Conservation (phyloP, 2,888 invertebrate genomes). For the Sthenelais limicola region DNA sequence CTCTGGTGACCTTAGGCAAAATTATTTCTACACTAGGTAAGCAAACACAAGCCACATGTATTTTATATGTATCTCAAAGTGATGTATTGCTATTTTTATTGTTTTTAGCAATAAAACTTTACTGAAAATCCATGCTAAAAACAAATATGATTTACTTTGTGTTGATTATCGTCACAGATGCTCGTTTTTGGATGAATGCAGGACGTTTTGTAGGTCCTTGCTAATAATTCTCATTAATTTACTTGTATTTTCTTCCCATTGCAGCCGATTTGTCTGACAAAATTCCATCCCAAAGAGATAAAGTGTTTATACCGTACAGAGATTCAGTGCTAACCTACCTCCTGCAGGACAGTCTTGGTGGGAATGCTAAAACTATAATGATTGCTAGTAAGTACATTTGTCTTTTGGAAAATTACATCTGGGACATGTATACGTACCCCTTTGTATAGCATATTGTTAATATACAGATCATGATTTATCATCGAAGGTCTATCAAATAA, state of each 20-base stretch:
- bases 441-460: too few species aligned
- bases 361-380: slow-evolving; percentile 84
- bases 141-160: background rate
- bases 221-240: slow-evolving; percentile 6
- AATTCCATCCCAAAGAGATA: slow-evolving; percentile 47
- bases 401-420: too few species aligned
- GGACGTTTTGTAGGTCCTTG: too few species aligned
- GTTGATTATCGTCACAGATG: too few species aligned
- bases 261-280: slow-evolving; percentile 65
- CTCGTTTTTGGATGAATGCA: too few species aligned
- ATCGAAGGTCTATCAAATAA: too few species aligned
- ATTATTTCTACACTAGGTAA: slow-evolving; percentile 85
- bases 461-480: too few species aligned
- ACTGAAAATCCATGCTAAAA: background rate
- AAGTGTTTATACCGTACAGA: slow-evolving; percentile 81
- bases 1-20: slow-evolving; percentile 83
- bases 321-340: slow-evolving; percentile 88
- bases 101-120: background rate
- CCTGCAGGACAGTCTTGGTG: slow-evolving; percentile 85
- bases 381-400: slow-evolving; percentile 86
- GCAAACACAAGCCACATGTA: background rate
- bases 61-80: background rate
- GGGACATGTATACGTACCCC: too few species aligned
- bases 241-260: slow-evolving; percentile 33
- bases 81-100: background rate